phyloP scores from a whole-genome alignment of 2,888 invertebrate species.

The Andrena marginata region DNA sequence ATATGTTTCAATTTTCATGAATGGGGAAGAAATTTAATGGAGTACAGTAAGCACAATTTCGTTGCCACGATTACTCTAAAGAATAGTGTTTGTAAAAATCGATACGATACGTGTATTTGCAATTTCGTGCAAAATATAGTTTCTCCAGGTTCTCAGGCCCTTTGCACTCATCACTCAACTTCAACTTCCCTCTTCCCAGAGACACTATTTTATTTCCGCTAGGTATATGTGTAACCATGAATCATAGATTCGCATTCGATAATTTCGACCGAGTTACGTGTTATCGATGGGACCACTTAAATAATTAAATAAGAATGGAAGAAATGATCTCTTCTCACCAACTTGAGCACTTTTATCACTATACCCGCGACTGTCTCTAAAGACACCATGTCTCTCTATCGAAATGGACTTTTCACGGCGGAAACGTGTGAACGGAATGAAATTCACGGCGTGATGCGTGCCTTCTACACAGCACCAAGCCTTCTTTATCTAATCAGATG shows the following conservation, averaged over 20 bases:
- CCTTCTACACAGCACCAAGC: slow-evolving; percentile 77
- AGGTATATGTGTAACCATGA: background rate
- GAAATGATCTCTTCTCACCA: slow-evolving; percentile 88
- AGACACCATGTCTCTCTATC: slow-evolving; percentile 89
- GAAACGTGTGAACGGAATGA: slow-evolving; percentile 59
- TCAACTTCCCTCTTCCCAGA: background rate
- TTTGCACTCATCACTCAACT: background rate
- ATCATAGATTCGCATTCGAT: background rate
- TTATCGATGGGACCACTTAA: background rate
- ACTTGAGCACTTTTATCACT: slow-evolving; percentile 92
- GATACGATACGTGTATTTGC: background rate
- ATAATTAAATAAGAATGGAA: background rate
- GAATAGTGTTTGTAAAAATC: background rate
- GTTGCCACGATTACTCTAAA: background rate
- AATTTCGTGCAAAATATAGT: background rate
- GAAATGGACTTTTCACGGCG: slow-evolving; percentile 34
- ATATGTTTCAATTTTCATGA: too few species aligned
- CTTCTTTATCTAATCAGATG: slow-evolving; percentile 84
- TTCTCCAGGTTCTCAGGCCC: background rate
- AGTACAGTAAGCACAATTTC: background rate
- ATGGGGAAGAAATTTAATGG: background rate
- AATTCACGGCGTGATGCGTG: slow-evolving; percentile 52
- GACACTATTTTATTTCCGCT: background rate
- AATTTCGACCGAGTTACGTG: background rate
- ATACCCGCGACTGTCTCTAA: slow-evolving; percentile 93